phyloP scores from a whole-genome alignment of 1,140 invertebrate species.

The Gerris buenoi region DNA sequence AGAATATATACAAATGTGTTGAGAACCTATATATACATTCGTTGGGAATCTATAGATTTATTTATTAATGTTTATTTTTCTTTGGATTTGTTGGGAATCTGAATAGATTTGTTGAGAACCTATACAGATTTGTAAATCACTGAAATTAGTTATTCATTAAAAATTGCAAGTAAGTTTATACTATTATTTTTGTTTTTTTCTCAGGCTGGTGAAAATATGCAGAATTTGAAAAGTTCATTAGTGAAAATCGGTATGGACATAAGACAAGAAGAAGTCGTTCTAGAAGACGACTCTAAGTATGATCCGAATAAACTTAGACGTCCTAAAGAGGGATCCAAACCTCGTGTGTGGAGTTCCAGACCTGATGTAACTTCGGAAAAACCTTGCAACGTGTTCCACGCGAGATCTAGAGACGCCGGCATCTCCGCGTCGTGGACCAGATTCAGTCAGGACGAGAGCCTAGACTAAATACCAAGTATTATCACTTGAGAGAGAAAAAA shows the following conservation, averaged over 20 bases:
- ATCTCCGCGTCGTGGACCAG: neutral
- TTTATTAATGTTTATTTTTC: no score
- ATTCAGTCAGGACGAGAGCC: neutral
- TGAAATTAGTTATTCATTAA: no score
- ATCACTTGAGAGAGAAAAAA: no score
- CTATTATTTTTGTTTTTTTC: no score
- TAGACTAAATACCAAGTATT: no score
- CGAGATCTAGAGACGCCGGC: neutral
- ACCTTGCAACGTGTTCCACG: neutral
- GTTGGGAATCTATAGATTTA: no score
- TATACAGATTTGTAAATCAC: no score
- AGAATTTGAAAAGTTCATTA: neutral
- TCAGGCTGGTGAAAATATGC: neutral
- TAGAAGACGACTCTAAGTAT: neutral
- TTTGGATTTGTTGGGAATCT: no score
- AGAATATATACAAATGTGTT: no score
- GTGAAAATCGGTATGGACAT: neutral
- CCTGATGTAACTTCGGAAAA: neutral
- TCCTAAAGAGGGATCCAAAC: neutral
- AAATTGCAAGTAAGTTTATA: no score
- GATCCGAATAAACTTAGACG: neutral
- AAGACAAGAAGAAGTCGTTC: neutral
- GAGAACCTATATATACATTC: no score
- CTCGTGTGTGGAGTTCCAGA: neutral
- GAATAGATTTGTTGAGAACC: no score